These are phyloP conservation scores for Dolichopus griseipennis DNA, from an alignment of 2,888 invertebrate species.

Conservation along the genomic window DNA sequence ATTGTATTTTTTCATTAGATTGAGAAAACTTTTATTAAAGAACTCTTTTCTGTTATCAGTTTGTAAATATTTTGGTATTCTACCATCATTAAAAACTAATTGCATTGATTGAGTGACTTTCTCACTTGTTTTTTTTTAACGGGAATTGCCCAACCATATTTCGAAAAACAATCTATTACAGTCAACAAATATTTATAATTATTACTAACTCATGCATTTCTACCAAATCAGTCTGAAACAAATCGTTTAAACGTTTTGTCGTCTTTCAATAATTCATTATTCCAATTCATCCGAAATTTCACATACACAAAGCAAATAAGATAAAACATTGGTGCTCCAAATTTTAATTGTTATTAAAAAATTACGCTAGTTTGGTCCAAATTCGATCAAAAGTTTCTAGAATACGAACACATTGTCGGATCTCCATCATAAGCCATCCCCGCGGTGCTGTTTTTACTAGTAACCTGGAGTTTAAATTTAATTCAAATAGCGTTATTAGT, in stretches of 20 bases:
- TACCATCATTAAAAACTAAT: background rate
- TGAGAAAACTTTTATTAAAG: constrained; percentile 26
- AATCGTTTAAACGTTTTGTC: constrained; percentile 36
- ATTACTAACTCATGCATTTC: constrained; percentile 32
- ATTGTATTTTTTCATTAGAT: constrained; percentile 25
- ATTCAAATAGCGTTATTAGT: too few species aligned
- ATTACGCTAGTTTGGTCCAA: too few species aligned
- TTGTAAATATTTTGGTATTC: constrained; percentile 27
- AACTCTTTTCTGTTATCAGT: constrained; percentile 31
- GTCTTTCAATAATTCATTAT: too few species aligned
- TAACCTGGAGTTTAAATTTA: too few species aligned
- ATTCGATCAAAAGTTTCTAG: too few species aligned
- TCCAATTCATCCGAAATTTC: too few species aligned
- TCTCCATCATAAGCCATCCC: too few species aligned
- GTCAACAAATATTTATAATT: constrained; percentile 32
- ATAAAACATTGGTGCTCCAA: too few species aligned
- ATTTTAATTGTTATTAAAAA: too few species aligned
- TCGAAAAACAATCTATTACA: constrained; percentile 38
- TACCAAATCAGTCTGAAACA: constrained; percentile 42
- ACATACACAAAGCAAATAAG: too few species aligned
- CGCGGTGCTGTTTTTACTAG: too few species aligned
- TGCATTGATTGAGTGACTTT: background rate
- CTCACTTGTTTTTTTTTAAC: constrained; percentile 30
- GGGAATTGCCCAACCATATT: constrained; percentile 34
- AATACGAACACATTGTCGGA: too few species aligned